Evolutionary conservation across 1,140 invertebrate species (phyloP), one percentile per base, ranked within the genome.

Genomic region (Heliconius melpomene): DNA sequence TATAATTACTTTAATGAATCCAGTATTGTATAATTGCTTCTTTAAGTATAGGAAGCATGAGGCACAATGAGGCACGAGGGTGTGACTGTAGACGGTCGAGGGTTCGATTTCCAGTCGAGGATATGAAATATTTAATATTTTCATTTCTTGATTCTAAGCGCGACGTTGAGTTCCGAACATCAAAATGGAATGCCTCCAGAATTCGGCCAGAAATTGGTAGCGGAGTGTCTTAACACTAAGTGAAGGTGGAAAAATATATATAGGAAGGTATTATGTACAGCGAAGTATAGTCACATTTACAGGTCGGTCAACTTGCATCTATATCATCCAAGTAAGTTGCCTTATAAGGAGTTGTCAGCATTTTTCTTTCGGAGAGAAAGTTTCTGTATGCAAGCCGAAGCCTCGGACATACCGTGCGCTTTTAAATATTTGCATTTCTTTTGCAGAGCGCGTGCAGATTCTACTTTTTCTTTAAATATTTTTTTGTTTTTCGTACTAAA

Each of bases 361-460:
- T 92, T 92, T 93, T 91, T 90, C 89, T 87, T 87, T 82, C 72
- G 77, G 81, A 80, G 90, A 88, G 91, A 93, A 93, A 93, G 91
- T 91, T 91, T 90, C 88, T 87, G 86, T 88, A 89, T 90, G 89
- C 88, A 82, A 82, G 84, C 83, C 87, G 75, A 20, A 81, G 86
- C 74, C 81, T 85, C 86, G 86, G 89, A 86, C 88, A 87, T 89
- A 86, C 86, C 84, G 54, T 75, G 85, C 32, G 86, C 87, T 88
- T 87, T 93, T 89, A 92, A 90, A 89, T 90, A 91, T 90, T 93
- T 92, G 90, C 90, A 91, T 92, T 91, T 88, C 86, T 89, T 90
- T 85, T 86, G 82, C 89, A 89, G 82, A 87, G 82, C 86, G 80
- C 77, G 84, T 82, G 83, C 77, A 79, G 80, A 83, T 87, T 79